Percentiles rank a stretch among this genome's conserved stretches.
phyloP scores from a whole-genome alignment of 2,888 invertebrate species.

The Allygus modestus region DNA sequence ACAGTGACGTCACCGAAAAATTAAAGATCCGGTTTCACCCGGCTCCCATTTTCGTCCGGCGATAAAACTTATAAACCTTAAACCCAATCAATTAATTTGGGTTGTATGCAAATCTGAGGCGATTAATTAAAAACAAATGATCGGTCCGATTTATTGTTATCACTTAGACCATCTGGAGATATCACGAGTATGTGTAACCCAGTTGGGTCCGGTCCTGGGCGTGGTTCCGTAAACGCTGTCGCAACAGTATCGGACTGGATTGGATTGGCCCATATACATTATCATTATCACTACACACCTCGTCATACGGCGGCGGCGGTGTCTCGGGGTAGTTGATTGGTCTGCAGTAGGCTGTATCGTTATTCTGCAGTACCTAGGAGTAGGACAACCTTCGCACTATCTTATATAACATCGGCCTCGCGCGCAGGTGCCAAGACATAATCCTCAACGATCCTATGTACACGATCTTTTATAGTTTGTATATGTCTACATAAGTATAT shows the following conservation, averaged over 20 bases:
- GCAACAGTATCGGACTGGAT: slow-evolving; percentile 31
- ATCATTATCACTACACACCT: slow-evolving; percentile 8
- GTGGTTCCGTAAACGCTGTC: slow-evolving; percentile 45
- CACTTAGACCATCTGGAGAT: slow-evolving; percentile 13
- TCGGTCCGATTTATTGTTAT: slow-evolving; percentile 35
- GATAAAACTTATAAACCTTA: slow-evolving; percentile 9
- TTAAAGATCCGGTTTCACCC: slow-evolving; percentile 5
- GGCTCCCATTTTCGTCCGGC: background rate
- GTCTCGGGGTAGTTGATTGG: background rate
- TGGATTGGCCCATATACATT: slow-evolving; percentile 27
- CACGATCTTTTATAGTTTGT: background rate
- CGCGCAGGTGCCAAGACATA: slow-evolving; percentile 15
- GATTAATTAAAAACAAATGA: slow-evolving; percentile 41
- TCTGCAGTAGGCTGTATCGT: background rate
- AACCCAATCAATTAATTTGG: slow-evolving; percentile 41
- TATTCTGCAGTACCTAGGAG: background rate
- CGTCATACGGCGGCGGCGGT: slow-evolving; percentile 1
- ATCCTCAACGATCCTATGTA: background rate
- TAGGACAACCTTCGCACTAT: slow-evolving; percentile 7
- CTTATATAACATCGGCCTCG: background rate
- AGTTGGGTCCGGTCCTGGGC: slow-evolving; percentile 50
- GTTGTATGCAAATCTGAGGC: slow-evolving; percentile 24
- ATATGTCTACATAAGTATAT: background rate
- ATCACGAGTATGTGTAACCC: slow-evolving; percentile 4
- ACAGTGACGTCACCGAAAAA: slow-evolving; percentile 1